Base-by-base conservation (phyloP, 2,888 invertebrate genomes). In the Eristalinus sepulchralis region DNA sequence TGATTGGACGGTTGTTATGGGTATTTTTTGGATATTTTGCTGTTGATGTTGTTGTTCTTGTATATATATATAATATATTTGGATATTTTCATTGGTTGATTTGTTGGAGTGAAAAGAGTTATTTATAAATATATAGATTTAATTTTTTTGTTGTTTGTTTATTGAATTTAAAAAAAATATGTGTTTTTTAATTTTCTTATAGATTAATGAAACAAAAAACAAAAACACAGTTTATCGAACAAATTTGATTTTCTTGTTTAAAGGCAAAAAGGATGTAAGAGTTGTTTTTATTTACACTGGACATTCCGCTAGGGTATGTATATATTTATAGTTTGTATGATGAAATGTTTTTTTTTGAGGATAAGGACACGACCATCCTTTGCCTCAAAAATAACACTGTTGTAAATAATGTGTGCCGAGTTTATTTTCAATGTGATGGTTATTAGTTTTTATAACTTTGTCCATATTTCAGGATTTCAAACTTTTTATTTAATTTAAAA, bases 21-120 rank as follows among this genome's bases (percentile, higher is more conserved):
- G 82, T 85, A 84, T 68, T 57, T 75, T 72, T 67, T 77, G 82
- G 47, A 77, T 80, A 81, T 82, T 78, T 85, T 85, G 83, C 83
- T 86, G 83, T 78, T 86, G 86, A 86, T 87, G 87, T 87, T 87
- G 86, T 79, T 83, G 83, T 86, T 86, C 83, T 86, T 83, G 86
- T 83, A 86, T 86, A 86, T 70, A 81, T 81, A 68, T 57, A 13
- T 22, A 11, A 57, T 57, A 57, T 57, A 24, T 75, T 81, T 86
- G 83, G 71, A 80, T 80, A 76, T 76, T 72, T 87, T 83, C 76
- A 73, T 87, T 83, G 79, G 75, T 83, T 83, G 83, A 83, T 75
- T 83, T 87, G 83, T 83, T 87, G 79, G 79, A 87, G 83, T 87
- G 83, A 80, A 87, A 83, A 83, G 79, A 83, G 86, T 86, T 73